Base-by-base conservation (phyloP, 2,888 invertebrate species). In the Dicyrtomina minuta region DNA sequence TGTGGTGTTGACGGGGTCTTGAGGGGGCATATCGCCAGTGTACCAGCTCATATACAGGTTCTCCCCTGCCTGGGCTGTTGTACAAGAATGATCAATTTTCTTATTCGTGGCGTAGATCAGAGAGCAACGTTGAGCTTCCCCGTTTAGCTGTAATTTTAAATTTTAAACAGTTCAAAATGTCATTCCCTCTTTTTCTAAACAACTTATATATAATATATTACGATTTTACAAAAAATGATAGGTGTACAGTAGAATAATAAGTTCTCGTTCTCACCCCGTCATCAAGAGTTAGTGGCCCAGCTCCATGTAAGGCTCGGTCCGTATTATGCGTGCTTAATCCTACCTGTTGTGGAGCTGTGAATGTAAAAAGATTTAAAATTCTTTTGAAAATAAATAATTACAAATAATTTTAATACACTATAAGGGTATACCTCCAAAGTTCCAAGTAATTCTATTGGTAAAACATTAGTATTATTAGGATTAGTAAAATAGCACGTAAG, bases 61-160 rank as follows among this genome's bases (percentile, higher is more conserved):
- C 39, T 64, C 64, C 12, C 64, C 64, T 5, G 64, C 20, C 4
- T 33, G 17, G n/a, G 51, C 6, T 4, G 64, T 64, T 26, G 4
- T 64, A 17, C 64, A 64, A 3, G 64, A 64, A 17, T 64, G 64
- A 39, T 64, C 64, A 20, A 64, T 64, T 12, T 17, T 49, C 15
- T 17, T 3, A 13, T 51, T 51, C n/a, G 51, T n/a, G 5, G 64
- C 64, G 51, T 64, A 64, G 33, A 27, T 27, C 27, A 13, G 1
- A 13, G 64, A 26, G 20, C 64, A 64, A 17, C 24, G 6, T n/a
- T 46, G 39, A 33, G 64, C 64, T n/a, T 26, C 64, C 27, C 8
- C 13, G 20, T 49, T 39, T 20, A 64, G 33, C 64, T 64, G 39
- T 22, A 61, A 62, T 13, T n/a, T 20, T 26, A 12, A 24, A 5